Evolutionary conservation across 2,113 vertebrate species (phyloP).

Genomic region (Lethenteron camtschaticum): DNA sequence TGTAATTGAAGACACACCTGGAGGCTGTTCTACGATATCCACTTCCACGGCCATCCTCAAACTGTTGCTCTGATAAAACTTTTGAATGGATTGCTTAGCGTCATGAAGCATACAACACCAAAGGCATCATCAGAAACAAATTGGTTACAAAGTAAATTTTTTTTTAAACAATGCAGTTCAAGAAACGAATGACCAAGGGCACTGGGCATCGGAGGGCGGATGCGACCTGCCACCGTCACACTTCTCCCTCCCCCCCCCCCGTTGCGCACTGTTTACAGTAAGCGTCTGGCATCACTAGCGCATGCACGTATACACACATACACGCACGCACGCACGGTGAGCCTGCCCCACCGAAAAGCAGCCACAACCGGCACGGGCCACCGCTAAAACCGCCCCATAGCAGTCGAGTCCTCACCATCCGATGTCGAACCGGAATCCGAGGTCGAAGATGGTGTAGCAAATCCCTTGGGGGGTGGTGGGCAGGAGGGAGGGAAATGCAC

Average conservation of each 20-base stretch:
- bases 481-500: background rate
- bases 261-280: background rate
- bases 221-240: background rate
- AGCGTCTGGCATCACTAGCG: background rate
- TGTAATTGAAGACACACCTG: no score
- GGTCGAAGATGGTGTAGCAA: conserved; percentile 94
- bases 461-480: conserved; percentile 23
- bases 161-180: no score
- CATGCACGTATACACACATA: conserved; percentile 7
- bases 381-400: background rate
- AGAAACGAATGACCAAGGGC: no score
- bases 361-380: background rate
- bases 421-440: conserved; percentile 91
- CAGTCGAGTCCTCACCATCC: conserved; percentile 46
- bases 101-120: no score
- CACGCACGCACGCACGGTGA: background rate
- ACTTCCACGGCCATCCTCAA: no score
- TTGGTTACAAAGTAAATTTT: no score
- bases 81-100: no score
- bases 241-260: background rate
- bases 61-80: no score
- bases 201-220: no score
- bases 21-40: no score
- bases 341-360: background rate
- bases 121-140: no score